phyloP scores from a whole-genome alignment of 1,140 invertebrate species.

The Drosophila mauritiana region DNA sequence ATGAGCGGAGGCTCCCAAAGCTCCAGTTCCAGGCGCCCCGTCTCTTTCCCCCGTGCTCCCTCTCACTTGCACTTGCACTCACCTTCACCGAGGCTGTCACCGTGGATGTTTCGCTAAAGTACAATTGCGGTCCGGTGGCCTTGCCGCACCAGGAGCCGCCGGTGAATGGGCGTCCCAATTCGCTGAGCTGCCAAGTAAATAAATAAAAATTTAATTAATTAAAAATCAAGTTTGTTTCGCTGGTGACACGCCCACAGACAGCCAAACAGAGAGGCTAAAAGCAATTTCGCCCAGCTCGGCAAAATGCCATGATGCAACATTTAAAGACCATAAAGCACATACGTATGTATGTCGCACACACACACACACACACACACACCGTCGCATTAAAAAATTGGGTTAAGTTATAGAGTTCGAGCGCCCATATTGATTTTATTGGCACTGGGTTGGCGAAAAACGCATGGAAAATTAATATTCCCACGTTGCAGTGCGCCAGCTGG shows the following conservation, averaged over 20 bases:
- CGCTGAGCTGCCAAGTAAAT: constrained; percentile 88
- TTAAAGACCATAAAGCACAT: constrained; percentile 42
- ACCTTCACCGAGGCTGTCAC: constrained; percentile 91
- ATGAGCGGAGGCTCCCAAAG: not conserved
- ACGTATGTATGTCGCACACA: too few relatives aligned
- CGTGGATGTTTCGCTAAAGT: constrained; percentile 93
- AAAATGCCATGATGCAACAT: constrained; percentile 38
- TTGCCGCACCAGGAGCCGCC: constrained; percentile 93
- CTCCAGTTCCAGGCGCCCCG: not conserved
- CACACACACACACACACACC: not conserved
- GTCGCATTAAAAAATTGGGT: constrained; percentile 59
- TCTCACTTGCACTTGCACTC: constrained; percentile 45
- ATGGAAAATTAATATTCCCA: constrained; percentile 64
- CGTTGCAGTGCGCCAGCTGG: constrained; percentile 52
- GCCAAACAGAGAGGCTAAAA: constrained; percentile 32
- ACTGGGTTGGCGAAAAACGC: constrained; percentile 47
- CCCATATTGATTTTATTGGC: constrained; percentile 51
- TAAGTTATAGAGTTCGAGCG: constrained; percentile 52
- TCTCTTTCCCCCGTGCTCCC: not conserved
- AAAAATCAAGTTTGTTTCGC: constrained; percentile 67
- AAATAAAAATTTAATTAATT: constrained; percentile 77
- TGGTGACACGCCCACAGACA: constrained; percentile 38
- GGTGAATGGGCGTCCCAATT: constrained; percentile 92
- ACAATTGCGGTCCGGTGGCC: constrained; percentile 90
- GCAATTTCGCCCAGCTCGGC: constrained; percentile 28